phyloP scores from a whole-genome alignment of 2,888 invertebrate genomes.

The Malacosoma neustria region DNA sequence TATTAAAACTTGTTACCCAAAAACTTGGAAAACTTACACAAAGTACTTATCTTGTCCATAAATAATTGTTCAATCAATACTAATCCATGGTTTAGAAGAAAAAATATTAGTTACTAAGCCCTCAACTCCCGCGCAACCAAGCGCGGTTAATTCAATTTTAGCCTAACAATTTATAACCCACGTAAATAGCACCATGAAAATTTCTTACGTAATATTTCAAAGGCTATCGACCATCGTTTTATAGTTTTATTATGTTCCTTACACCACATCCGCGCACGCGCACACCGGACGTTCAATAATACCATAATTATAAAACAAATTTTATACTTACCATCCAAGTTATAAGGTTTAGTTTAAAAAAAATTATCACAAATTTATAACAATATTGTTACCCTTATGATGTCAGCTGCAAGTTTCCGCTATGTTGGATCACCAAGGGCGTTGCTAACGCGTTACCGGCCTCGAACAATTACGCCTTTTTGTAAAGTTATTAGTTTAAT shows the following conservation, averaged over 20 bases:
- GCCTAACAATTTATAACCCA: not conserved
- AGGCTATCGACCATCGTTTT: constrained; percentile 26
- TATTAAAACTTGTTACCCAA: too few species aligned
- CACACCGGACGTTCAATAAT: constrained; percentile 43
- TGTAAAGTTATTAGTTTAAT: too few species aligned
- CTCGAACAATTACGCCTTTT: too few species aligned
- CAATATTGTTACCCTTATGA: constrained; percentile 10
- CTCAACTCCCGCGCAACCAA: not conserved
- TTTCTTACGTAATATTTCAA: constrained; percentile 18
- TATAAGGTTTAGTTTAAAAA: constrained; percentile 11
- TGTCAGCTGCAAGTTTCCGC: not conserved
- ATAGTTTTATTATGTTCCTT: constrained; percentile 24
- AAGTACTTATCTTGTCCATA: too few species aligned
- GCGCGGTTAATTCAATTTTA: not conserved
- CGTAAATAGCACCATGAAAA: constrained; percentile 1
- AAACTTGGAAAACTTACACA: too few species aligned
- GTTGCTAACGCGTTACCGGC: too few species aligned
- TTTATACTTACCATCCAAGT: constrained; percentile 5
- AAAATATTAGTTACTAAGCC: not conserved
- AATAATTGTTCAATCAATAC: too few species aligned
- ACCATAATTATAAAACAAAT: constrained; percentile 11
- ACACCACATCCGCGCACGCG: constrained; percentile 58
- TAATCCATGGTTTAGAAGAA: too few species aligned
- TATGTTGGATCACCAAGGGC: too few species aligned
- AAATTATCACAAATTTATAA: not conserved